Conservation (phyloP, 2,888 invertebrate species). For the Amphipoea lucens region DNA sequence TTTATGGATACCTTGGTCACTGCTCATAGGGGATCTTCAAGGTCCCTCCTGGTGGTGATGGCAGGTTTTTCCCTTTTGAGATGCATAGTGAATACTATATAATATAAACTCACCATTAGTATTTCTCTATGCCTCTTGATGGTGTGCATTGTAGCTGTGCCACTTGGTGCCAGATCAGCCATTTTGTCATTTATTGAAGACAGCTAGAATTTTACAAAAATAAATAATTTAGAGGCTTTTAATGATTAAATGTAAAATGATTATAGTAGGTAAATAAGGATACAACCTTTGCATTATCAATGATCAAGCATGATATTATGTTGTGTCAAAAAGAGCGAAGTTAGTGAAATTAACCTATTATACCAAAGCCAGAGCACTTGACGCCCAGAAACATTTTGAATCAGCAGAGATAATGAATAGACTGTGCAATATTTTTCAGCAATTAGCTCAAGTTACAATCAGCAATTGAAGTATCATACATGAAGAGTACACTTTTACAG, state of each 20-base stretch:
- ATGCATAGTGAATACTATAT: not conserved
- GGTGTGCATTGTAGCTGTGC: conserved; percentile 97
- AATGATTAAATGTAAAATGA: not conserved
- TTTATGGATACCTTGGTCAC: not conserved
- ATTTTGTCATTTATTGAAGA: conserved; percentile 95
- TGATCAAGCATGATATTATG: not conserved
- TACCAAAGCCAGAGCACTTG: not conserved
- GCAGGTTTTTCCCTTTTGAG: not conserved
- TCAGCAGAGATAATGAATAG: not conserved
- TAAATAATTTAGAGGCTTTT: too few species aligned
- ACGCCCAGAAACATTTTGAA: not conserved
- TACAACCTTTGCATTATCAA: not conserved
- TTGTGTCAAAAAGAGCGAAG: not conserved
- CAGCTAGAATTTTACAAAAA: conserved; percentile 86
- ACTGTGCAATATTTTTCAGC: not conserved
- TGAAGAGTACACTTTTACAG: not conserved
- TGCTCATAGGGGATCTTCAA: not conserved
- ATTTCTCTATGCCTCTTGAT: conserved; percentile 98
- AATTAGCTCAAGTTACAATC: not conserved
- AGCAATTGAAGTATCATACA: not conserved
- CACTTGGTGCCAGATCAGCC: conserved; percentile 94
- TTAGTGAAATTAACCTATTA: not conserved
- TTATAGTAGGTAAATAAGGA: not conserved
- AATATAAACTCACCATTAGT: conserved; percentile 90
- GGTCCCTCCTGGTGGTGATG: not conserved